Conservation (phyloP, 2,888 invertebrate genomes). For the Cetonia aurata region DNA sequence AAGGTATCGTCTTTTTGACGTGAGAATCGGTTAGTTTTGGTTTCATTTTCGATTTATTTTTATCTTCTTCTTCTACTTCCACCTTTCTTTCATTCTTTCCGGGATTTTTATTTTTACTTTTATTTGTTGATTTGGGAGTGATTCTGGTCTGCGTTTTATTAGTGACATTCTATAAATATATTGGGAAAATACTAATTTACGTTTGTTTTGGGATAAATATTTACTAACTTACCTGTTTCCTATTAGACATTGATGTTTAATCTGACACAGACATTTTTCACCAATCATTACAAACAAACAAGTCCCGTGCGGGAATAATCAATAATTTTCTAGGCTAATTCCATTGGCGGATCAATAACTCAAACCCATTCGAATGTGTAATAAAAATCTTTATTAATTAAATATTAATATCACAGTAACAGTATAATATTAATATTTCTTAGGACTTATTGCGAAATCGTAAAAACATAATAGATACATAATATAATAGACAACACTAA, state of each 20-base stretch:
- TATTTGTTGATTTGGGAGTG: slow-evolving; percentile 41
- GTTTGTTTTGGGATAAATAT: no score
- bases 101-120: slow-evolving; percentile 34
- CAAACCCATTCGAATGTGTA: neutral
- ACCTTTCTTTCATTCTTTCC: neutral
- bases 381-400: slow-evolving; percentile 38
- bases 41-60: slow-evolving; percentile 30
- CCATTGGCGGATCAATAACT: slow-evolving; percentile 32
- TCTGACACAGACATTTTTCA: slow-evolving; percentile 44
- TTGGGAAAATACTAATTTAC: neutral
- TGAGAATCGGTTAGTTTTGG: slow-evolving; percentile 23
- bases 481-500: slow-evolving; percentile 14
- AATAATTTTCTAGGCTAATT: slow-evolving; percentile 48
- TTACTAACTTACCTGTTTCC: slow-evolving; percentile 36
- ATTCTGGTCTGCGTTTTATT: slow-evolving; percentile 32
- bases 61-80: slow-evolving; percentile 22
- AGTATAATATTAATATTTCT: slow-evolving; percentile 41
- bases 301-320: slow-evolving; percentile 47
- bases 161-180: slow-evolving; percentile 35
- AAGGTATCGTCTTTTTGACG: slow-evolving; percentile 29
- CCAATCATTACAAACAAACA: slow-evolving; percentile 43
- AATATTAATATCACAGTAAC: slow-evolving; percentile 51
- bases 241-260: slow-evolving; percentile 45
- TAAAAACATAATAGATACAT: slow-evolving; percentile 24
- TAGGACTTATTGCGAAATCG: slow-evolving; percentile 8